Evolutionary conservation across 2,888 invertebrate genomes (phyloP).

Genomic region (Acronicta aceris): DNA sequence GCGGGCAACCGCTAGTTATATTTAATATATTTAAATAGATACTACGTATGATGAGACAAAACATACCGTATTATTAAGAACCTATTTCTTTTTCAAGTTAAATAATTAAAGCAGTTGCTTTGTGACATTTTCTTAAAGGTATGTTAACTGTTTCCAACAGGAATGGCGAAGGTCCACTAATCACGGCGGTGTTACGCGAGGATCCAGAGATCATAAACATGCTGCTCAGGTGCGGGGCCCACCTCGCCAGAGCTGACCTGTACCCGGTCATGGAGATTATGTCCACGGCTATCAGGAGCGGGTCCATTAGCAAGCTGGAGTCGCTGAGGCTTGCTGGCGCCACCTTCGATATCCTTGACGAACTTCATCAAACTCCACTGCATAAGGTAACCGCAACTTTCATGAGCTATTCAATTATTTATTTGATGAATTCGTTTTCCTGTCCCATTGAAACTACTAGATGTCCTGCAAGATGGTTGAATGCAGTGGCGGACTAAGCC

Average conservation of each 20-base stretch:
- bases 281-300: conserved; percentile 91
- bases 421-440: too few relatives aligned
- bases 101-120: too few relatives aligned
- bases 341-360: conserved; percentile 90
- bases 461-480: too few relatives aligned
- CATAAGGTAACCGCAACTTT: conserved; percentile 86
- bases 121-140: too few relatives aligned
- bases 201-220: conserved; percentile 90
- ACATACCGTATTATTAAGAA: too few relatives aligned
- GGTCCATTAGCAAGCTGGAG: conserved; percentile 88
- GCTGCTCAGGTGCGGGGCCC: conserved; percentile 93
- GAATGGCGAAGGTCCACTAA: conserved; percentile 91
- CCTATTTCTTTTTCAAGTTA: too few relatives aligned
- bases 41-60: too few relatives aligned
- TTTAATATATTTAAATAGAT: too few relatives aligned
- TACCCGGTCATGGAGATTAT: conserved; percentile 91
- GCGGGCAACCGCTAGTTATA: too few relatives aligned
- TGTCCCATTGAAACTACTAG: too few relatives aligned
- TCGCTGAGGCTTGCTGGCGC: conserved; percentile 92
- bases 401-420: too few relatives aligned
- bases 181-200: conserved; percentile 92
- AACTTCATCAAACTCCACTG: conserved; percentile 91
- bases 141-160: conserved; percentile 34
- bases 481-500: too few relatives aligned
- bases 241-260: conserved; percentile 89